Evolutionary conservation across 1,140 invertebrate genomes (phyloP).

Genomic region (Drosophila nigrodunni): DNA sequence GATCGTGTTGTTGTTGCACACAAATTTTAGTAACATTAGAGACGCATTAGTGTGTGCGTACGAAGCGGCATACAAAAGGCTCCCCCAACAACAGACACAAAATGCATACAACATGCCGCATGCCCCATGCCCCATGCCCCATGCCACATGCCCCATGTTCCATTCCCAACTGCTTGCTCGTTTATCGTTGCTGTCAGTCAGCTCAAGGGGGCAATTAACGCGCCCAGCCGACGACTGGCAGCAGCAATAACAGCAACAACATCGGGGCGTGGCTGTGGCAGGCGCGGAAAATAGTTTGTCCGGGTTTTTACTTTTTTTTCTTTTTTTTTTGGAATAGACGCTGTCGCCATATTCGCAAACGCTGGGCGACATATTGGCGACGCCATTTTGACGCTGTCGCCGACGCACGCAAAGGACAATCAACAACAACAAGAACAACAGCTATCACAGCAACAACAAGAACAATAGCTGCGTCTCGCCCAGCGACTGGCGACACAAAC

Average conservation of each 20-base stretch:
- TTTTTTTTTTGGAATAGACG: conserved; percentile 34
- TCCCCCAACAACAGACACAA: conserved; percentile 7
- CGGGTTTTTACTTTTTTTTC: neutral
- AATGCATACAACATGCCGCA: conserved; percentile 11
- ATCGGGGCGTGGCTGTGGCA: conserved; percentile 19
- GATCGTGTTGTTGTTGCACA: conserved; percentile 23
- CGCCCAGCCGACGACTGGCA: conserved; percentile 50
- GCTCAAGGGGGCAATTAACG: conserved; percentile 82
- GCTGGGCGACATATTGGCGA: conserved; percentile 78
- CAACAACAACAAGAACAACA: conserved; percentile 27
- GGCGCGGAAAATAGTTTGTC: conserved; percentile 41
- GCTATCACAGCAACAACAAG: conserved; percentile 23
- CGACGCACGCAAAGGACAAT: conserved; percentile 63
- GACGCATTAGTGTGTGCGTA: conserved; percentile 35
- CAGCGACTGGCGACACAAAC: conserved; percentile 52
- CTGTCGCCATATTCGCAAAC: conserved; percentile 58
- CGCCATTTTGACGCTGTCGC: conserved; percentile 75
- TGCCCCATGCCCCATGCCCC: conserved; percentile 8
- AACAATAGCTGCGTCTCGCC: conserved; percentile 27
- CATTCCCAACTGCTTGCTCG: conserved; percentile 72
- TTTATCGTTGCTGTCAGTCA: conserved; percentile 81
- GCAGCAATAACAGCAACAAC: conserved; percentile 21
- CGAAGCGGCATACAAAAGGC: conserved; percentile 16
- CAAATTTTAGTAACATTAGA: conserved; percentile 72
- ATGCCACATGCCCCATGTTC: conserved; percentile 14